These are phyloP conservation scores for Gortyna flavago DNA, from an alignment of 2,888 invertebrate genomes.

Conservation along the genomic window DNA sequence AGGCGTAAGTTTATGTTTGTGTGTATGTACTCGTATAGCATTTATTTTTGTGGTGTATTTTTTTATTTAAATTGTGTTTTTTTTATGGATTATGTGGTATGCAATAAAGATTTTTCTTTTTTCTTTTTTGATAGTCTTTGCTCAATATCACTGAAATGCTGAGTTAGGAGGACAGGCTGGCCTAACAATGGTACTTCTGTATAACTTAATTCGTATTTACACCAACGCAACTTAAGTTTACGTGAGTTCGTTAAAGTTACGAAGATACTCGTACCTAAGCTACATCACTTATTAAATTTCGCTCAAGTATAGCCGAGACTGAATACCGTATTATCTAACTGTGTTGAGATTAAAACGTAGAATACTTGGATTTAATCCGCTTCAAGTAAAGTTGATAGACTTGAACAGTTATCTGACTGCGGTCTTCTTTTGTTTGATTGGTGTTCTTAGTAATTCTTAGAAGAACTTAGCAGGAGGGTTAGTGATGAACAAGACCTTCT, in stretches of 20 bases:
- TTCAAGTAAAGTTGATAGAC: slow-evolving; percentile 25
- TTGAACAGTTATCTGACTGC: slow-evolving; percentile 18
- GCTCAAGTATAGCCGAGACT: slow-evolving; percentile 32
- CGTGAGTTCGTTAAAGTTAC: slow-evolving; percentile 60
- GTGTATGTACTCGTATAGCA: too few relatives aligned
- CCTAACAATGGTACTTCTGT: slow-evolving; percentile 34
- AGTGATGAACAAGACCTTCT: too few relatives aligned
- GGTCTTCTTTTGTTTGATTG: too few relatives aligned
- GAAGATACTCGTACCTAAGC: slow-evolving; percentile 46
- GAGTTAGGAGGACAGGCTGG: not conserved
- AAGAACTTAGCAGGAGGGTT: slow-evolving; percentile 18
- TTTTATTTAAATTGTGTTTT: too few relatives aligned
- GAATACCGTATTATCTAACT: slow-evolving; percentile 43
- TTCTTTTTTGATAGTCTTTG: not conserved
- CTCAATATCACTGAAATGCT: not conserved
- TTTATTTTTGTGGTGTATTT: too few relatives aligned
- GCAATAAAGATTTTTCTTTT: not conserved
- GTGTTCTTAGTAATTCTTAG: slow-evolving; percentile 6
- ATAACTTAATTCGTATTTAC: not conserved
- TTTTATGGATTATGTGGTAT: too few relatives aligned
- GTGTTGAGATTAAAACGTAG: slow-evolving; percentile 40
- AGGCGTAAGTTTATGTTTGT: too few relatives aligned
- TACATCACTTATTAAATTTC: slow-evolving; percentile 68
- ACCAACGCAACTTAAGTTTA: slow-evolving; percentile 38
- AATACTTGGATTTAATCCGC: slow-evolving; percentile 37